Evolutionary conservation across 2,797 vertebrate species (phyloP).

Genomic region (Acanthurus leucopareius): DNA sequence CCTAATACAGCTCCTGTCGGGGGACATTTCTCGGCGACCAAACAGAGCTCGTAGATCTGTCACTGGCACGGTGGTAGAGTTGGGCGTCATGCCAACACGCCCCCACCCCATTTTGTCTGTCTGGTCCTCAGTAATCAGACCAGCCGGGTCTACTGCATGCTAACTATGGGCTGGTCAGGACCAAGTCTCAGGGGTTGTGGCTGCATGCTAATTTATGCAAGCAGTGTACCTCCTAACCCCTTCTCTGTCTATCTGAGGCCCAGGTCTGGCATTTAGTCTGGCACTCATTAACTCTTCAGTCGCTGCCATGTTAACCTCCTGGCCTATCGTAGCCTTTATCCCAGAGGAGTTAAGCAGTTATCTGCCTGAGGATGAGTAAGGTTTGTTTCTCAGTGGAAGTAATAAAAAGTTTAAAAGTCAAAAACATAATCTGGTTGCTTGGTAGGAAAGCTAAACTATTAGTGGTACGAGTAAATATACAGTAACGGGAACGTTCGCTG

Average conservation of each 20-base stretch:
- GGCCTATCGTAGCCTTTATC: constrained; percentile 25
- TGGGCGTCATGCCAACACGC: constrained; percentile 73
- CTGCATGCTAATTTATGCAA: constrained; percentile 85
- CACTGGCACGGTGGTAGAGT: constrained; percentile 73
- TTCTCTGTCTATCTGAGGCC: constrained; percentile 60
- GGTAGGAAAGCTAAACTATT: not conserved
- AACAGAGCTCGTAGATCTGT: constrained; percentile 69
- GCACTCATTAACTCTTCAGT: constrained; percentile 73
- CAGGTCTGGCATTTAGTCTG: constrained; percentile 76
- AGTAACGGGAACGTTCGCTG: not conserved
- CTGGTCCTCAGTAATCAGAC: constrained; percentile 80
- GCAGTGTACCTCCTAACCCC: constrained; percentile 59
- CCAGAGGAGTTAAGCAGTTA: not conserved
- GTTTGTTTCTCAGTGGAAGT: not conserved
- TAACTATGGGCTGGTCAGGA: constrained; percentile 79
- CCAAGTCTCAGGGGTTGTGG: constrained; percentile 75
- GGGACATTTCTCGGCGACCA: constrained; percentile 63
- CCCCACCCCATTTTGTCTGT: constrained; percentile 67
- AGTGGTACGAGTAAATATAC: not conserved
- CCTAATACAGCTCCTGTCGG: constrained; percentile 45
- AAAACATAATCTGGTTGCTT: not conserved
- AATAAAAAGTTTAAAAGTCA: not conserved
- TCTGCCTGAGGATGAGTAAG: not conserved
- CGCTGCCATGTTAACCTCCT: constrained; percentile 47
- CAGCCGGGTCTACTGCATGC: constrained; percentile 81